A percentile compares a stretch with the other conserved stretches of the same genome.
Evolutionary conservation across 1,140 invertebrate genomes (phyloP).

Genomic region (Drosophila melanogaster): DNA sequence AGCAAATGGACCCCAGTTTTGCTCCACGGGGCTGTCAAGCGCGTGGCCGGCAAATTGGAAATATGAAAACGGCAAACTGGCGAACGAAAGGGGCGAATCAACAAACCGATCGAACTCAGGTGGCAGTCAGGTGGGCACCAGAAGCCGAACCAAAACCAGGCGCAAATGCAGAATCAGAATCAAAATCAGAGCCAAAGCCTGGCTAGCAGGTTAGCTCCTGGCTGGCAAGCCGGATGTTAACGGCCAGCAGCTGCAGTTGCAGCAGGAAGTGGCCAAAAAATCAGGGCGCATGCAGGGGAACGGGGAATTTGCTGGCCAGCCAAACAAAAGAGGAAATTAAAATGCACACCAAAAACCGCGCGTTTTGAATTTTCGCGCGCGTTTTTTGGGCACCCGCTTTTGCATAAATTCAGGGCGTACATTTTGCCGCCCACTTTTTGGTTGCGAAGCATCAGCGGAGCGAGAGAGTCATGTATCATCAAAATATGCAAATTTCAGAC

Average conservation of each 20-base stretch:
- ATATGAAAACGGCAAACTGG: slow-evolving; percentile 61
- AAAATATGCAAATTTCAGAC: slow-evolving; percentile 76
- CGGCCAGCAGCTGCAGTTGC: slow-evolving; percentile 49
- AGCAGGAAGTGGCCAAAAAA: slow-evolving; percentile 50
- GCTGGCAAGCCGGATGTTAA: slow-evolving; percentile 73
- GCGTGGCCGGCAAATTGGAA: slow-evolving; percentile 56
- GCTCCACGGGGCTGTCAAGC: slow-evolving; percentile 25
- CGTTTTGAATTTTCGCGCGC: slow-evolving; percentile 82
- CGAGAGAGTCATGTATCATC: slow-evolving; percentile 69
- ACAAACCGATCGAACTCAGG: slow-evolving; percentile 46
- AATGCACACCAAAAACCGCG: slow-evolving; percentile 77
- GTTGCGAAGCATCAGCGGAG: slow-evolving; percentile 9
- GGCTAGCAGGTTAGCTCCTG: background rate
- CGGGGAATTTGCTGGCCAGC: slow-evolving; percentile 1
- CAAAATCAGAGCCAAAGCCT: slow-evolving; percentile 4
- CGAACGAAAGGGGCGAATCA: slow-evolving; percentile 22
- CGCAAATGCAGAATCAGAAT: background rate
- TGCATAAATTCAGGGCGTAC: slow-evolving; percentile 62
- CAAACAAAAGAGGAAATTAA: slow-evolving; percentile 81
- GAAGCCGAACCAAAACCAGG: too few relatives aligned
- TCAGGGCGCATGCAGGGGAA: background rate
- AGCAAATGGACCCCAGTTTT: slow-evolving; percentile 28
- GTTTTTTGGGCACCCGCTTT: slow-evolving; percentile 68
- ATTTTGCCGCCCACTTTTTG: slow-evolving; percentile 1
- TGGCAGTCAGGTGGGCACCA: slow-evolving; percentile 1